A percentile compares a stretch with the other conserved stretches of the same genome.
phyloP scores from a whole-genome alignment of 2,888 invertebrate genomes.

The Zootermopsis nevadensis region DNA sequence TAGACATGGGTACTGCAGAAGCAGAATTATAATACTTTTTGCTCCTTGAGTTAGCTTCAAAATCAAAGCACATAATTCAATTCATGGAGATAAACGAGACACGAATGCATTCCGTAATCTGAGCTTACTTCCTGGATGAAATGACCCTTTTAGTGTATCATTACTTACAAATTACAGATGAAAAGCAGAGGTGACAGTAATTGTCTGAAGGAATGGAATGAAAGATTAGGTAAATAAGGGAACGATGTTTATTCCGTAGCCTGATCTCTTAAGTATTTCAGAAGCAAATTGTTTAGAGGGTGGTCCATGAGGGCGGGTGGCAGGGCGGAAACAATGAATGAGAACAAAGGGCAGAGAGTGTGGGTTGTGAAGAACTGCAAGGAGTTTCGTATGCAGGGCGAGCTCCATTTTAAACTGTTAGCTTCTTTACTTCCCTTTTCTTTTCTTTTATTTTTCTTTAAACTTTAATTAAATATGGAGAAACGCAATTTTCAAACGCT shows the following conservation, averaged over 20 bases:
- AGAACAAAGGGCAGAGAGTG: background rate
- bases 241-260: conserved; percentile 20
- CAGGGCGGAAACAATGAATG: conserved; percentile 38
- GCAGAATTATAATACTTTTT: too few relatives aligned
- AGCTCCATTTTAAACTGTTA: conserved; percentile 27
- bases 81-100: too few relatives aligned
- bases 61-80: too few relatives aligned
- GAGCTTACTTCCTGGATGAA: background rate
- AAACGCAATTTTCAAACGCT: conserved; percentile 62
- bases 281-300: conserved; percentile 34
- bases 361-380: background rate
- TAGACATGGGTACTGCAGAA: too few relatives aligned
- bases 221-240: conserved; percentile 4
- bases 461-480: conserved; percentile 62
- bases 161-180: background rate
- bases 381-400: conserved; percentile 16
- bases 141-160: background rate
- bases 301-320: conserved; percentile 19
- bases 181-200: background rate
- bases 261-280: conserved; percentile 27
- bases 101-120: background rate
- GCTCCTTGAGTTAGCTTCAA: too few relatives aligned
- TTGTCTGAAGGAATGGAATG: conserved; percentile 7
- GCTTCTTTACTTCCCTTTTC: conserved; percentile 34
- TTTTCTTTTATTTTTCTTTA: conserved; percentile 47